Base-by-base conservation (phyloP, 2,888 invertebrate genomes). In the Orchestes rusci region DNA sequence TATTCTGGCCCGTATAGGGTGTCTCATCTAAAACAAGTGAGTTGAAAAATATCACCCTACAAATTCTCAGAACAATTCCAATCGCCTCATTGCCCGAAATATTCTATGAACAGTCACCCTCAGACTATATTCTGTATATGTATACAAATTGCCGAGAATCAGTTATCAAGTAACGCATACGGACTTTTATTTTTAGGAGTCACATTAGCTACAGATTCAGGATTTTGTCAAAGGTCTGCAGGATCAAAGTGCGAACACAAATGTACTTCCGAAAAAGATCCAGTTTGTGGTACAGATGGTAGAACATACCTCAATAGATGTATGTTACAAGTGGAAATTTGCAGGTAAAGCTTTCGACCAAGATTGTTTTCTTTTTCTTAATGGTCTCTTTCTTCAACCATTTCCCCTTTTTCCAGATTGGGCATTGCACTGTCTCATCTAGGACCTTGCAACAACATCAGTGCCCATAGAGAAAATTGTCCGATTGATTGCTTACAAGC, bases 221-320 rank as follows among this genome's bases (percentile, higher is more conserved):
- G 54, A 13, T 52, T 65, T 2, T 75, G 75, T 56, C 61, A 70
- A 48, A 64, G 75, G 51, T 71, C 73, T 10, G 63, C 71, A 16
- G 72, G 73, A 23, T 74, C 74, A 34, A 75, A 74, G 60, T 75
- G 75, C 58, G 69, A 68, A 29, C 67, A 80, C 63, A 77, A 84
- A 37, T 92, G 91, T 66, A 80, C 84, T 1, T 79, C 80, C 1
- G 90, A 91, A 62, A 78, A 85, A 56, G 91, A 91, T 64, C 83
- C 86, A 0, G 89, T 90, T 16, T 92, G 91, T 61, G 91, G 90
- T 0, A 89, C 90, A 0, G 85, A 88, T 54, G 88, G 90, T 18
- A 74, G 87, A 50, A 91, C 90, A 0, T 91, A 91, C 60, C 73
- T 89, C 31, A 91, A 91, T 68, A 75, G 84, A 60, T 90, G 84